A percentile compares a stretch with the other conserved stretches of the same genome.
Evolutionary conservation across 2,797 vertebrate species (phyloP).

Genomic region (Mormyrops boulengeri): DNA sequence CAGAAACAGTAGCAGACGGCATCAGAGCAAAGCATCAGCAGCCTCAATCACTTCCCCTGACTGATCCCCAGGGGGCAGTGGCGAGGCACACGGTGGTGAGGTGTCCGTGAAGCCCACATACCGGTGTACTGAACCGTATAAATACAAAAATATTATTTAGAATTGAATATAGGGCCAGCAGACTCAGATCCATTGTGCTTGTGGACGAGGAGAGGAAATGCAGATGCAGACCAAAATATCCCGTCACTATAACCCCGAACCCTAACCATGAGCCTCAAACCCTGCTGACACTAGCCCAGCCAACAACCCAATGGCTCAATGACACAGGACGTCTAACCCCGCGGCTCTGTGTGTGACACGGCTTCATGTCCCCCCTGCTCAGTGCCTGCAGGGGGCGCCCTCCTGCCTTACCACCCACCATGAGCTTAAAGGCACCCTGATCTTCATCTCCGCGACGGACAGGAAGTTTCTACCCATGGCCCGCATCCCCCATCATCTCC

Average conservation of each 20-base stretch:
- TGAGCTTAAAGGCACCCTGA: not conserved
- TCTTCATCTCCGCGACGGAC: not conserved
- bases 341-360: not conserved
- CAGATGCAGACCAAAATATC: not conserved
- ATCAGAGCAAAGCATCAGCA: not conserved
- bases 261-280: not conserved
- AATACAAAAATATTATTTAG: not conserved
- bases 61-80: not conserved
- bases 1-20: not conserved
- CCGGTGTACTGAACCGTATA: not conserved
- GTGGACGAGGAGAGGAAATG: not conserved
- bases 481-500: slow-evolving; percentile 24
- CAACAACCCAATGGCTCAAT: not conserved
- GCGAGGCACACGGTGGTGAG: not conserved
- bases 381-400: not conserved
- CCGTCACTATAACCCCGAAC: not conserved
- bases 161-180: not conserved
- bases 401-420: not conserved
- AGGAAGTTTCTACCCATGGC: not conserved
- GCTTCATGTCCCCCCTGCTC: not conserved
- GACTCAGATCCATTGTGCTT: not conserved
- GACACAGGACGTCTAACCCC: not conserved
- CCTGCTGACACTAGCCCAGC: not conserved
- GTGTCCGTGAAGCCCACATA: not conserved
- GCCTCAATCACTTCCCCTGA: not conserved